Evolutionary conservation across 2,888 invertebrate genomes (phyloP), one percentile per base, ranked within the genome.

Genomic region (Mellilla xanthometata): DNA sequence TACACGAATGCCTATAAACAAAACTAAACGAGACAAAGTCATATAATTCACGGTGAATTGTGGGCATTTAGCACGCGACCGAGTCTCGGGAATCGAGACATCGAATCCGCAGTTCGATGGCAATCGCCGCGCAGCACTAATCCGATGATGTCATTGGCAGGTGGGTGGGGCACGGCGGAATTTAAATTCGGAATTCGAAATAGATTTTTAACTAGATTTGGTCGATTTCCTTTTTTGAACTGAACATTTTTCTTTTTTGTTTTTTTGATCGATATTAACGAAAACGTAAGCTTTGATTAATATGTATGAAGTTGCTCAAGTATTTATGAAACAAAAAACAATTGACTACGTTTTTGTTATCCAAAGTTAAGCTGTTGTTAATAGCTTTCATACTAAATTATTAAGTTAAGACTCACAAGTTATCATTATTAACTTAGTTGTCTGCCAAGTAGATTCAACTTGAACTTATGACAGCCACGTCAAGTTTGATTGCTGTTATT

Each of bases 1-100:
- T 59, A 74, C 80, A 80, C 76, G 78, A 76, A 76, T 55, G 60
- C 62, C 74, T 64, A 81, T 85, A 85, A 86, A 83, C 77, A 79
- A 76, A 76, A 72, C 68, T 65, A 70, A 82, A 81, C 76, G 79
- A 80, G 81, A 81, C 80, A 76, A 77, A 77, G 68, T 73, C 76
- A 62, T 71, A 83, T 84, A 80, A 80, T 68, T 83, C 79, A 79
- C 63, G 58, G 72, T 83, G 81, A 87, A 68, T 81, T 76, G 81
- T 85, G 74, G 66, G 71, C 68, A 68, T 78, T 78, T 66, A 72
- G 68, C 86, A 86, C 86, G 86, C 86, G 66, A 85, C 56, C 68
- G 55, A 64, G 60, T 67, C 63, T 68, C 71, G 51, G 71, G 55
- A 69, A 78, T 75, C 72, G 64, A 73, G 68, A 44, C 46, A 67